Base-by-base conservation (phyloP, 2,888 invertebrate genomes). In the Dolichomitus sp. region DNA sequence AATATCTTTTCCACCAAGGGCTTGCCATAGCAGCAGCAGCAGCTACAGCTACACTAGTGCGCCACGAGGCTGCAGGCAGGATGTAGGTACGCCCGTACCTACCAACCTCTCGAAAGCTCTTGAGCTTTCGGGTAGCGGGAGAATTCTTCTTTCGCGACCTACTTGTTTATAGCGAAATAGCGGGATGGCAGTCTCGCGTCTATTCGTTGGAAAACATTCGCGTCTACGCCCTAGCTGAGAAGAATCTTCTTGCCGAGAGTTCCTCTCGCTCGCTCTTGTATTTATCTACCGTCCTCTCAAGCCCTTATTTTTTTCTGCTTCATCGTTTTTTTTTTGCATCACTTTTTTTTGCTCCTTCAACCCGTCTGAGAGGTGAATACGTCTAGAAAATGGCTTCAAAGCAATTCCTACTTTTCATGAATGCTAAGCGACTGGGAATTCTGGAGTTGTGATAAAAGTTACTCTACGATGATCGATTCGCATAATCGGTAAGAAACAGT, bases 101-200 rank as follows among this genome's bases (percentile, higher is more conserved):
- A 50, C 52, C 59, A 57, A 48, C 68, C 66, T 77, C 73, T 76
- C 82, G 75, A 83, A 86, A 84, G 85, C 85, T 85, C 79, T 80
- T 79, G 72, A 73, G 73, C 59, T 79, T 82, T 80, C 75, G 80
- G 77, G 68, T 75, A 68, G 42, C 50, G 66, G 61, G 80, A 85
- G 86, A 87, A 87, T 88, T 82, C 81, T 88, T 83, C 82, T 80
- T 76, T 81, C 74, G 57, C 84, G 79, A 68, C 77, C 72, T 80
- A 85, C 84, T 87, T 86, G 85, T 86, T 86, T 87, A 85, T 87
- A 83, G 80, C 69, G 85, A 82, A 80, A 83, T 73, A 83, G 77
- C 30, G 61, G 57, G 61, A 79, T 30, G 27, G 45, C 63, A 50
- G 74, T 80, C 74, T 75, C 74, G 69, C 57, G 27, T 79, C 72